phyloP scores from a whole-genome alignment of 1,140 invertebrate genomes.

The Cataglyphis hispanica region DNA sequence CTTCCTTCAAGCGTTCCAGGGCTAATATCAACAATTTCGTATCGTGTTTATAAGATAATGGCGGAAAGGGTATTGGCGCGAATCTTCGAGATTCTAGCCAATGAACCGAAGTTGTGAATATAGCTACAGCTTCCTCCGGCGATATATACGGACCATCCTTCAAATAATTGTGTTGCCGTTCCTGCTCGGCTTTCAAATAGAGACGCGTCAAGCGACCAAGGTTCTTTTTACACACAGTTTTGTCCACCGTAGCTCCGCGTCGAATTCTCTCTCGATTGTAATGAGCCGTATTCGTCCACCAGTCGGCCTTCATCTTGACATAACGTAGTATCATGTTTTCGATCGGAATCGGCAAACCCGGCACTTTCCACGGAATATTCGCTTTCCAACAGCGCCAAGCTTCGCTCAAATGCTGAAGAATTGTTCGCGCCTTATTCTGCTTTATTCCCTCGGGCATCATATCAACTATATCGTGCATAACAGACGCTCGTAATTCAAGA shows the following conservation, averaged over 20 bases:
- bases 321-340: conserved; percentile 99
- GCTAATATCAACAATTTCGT: conserved; percentile 99
- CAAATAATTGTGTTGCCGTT: conserved; percentile 99
- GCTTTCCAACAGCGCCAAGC: conserved; percentile 99
- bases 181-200: conserved; percentile 99
- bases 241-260: conserved; percentile 98
- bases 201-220: conserved; percentile 97
- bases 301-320: conserved; percentile 99
- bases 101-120: conserved; percentile 99
- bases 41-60: conserved; percentile 99
- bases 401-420: conserved; percentile 99
- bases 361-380: conserved; percentile 99
- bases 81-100: conserved; percentile 99
- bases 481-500: conserved; percentile 98
- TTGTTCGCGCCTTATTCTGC: conserved; percentile 99
- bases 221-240: conserved; percentile 99
- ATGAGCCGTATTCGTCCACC: conserved; percentile 99
- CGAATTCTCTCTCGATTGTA: conserved; percentile 99
- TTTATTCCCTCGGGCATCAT: conserved; percentile 99
- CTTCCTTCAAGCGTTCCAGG: conserved; percentile 98
- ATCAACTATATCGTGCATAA: conserved; percentile 99
- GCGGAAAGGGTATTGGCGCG: conserved; percentile 99
- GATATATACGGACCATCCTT: conserved; percentile 99
- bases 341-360: conserved; percentile 99
- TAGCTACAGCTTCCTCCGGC: conserved; percentile 99